A percentile compares a stretch with the other conserved stretches of the same genome.
Evolutionary conservation across 2,113 vertebrate genomes (phyloP).

Genomic region (Scomber colias): DNA sequence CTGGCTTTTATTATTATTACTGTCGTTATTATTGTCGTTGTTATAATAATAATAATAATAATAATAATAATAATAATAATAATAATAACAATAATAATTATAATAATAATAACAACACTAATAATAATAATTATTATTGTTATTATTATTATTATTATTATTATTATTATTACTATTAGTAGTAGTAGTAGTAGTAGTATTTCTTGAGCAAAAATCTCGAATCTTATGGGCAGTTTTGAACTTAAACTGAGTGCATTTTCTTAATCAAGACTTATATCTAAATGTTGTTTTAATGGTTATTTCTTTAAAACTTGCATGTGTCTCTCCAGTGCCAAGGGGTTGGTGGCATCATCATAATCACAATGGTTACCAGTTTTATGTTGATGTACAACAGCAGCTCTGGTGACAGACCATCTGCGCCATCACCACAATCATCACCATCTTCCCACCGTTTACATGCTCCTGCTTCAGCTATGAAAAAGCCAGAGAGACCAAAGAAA

Average conservation of each 20-base stretch:
- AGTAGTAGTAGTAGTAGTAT: neutral
- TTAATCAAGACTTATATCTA: neutral
- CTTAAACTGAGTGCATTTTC: neutral
- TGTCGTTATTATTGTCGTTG: no score
- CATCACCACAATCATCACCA: slow-evolving; percentile 5
- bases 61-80: no score
- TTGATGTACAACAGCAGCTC: slow-evolving; percentile 88
- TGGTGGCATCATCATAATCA: slow-evolving; percentile 89
- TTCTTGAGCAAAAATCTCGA: neutral
- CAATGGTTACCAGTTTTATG: slow-evolving; percentile 93
- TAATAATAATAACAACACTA: neutral
- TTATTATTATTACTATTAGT: no score
- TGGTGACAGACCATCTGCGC: slow-evolving; percentile 36
- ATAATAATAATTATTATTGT: no score
- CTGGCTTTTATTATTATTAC: neutral
- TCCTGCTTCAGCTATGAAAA: slow-evolving; percentile 11
- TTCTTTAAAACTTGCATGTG: neutral
- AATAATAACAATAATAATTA: no score
- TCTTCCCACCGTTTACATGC: slow-evolving; percentile 25
- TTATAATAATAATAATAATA: no score
- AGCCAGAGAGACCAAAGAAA: slow-evolving; percentile 24
- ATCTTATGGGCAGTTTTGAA: neutral
- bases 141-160: no score
- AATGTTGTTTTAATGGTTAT: neutral
- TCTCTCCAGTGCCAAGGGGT: slow-evolving; percentile 88